These are phyloP conservation scores for Coenonympha arcania DNA, from an alignment of 2,888 invertebrate genomes.

Conservation along the genomic window DNA sequence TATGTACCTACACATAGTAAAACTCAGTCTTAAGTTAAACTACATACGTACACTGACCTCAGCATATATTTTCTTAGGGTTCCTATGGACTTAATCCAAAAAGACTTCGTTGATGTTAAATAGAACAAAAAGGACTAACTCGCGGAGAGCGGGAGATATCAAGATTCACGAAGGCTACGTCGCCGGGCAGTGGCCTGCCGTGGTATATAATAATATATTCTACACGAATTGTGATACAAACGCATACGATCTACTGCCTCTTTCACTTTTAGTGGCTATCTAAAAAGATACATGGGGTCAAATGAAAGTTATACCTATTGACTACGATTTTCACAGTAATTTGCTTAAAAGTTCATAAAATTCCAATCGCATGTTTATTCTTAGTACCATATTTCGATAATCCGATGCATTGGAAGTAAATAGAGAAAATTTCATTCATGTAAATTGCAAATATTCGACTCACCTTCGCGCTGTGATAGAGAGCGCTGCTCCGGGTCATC, in stretches of 20 bases:
- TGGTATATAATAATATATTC: slow-evolving; percentile 44
- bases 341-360: not conserved
- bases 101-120: slow-evolving; percentile 3
- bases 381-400: not conserved
- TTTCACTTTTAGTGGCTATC: slow-evolving; percentile 15
- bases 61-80: no score
- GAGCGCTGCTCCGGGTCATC: slow-evolving; percentile 74
- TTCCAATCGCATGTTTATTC: not conserved
- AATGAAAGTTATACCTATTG: not conserved
- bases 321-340: not conserved
- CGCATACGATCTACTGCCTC: slow-evolving; percentile 5
- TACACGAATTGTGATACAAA: slow-evolving; percentile 26
- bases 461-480: slow-evolving; percentile 85
- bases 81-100: not conserved
- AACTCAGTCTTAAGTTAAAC: not conserved
- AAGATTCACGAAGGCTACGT: slow-evolving; percentile 49
- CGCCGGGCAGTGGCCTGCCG: slow-evolving; percentile 40
- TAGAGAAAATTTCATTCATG: not conserved
- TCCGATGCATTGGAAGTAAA: not conserved
- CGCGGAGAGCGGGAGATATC: slow-evolving; percentile 49
- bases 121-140: slow-evolving; percentile 31
- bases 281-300: not conserved
- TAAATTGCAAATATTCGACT: slow-evolving; percentile 34
- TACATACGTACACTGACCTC: no score
- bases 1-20: not conserved